Base-by-base conservation (phyloP, 2,888 invertebrate species). In the Drosophila recens region DNA sequence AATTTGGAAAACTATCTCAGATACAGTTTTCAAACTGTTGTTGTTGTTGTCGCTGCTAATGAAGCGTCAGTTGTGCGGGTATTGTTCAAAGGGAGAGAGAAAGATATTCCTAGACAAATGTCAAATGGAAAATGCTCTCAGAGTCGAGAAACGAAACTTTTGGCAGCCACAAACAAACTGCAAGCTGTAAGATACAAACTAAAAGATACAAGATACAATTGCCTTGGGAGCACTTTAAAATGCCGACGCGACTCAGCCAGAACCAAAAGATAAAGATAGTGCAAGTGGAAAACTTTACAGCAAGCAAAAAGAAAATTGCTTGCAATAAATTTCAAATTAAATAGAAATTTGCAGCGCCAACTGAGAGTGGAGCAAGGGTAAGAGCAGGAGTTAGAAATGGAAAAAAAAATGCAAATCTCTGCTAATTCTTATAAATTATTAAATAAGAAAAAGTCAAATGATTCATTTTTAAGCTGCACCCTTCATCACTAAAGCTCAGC, bases 401-500 rank as follows among this genome's bases (percentile, higher is more conserved):
- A 27, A 5, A 27, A 80, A 83, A 80, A 90, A 87, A 87, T 90
- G 90, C 89, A 87, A 90, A 87, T 87, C 87, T 90, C 87, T 79
- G 87, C 90, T 87, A 87, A 87, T 87, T 87, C 87, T 87, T 87
- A 90, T 87, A 87, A 87, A 87, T 87, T 87, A 87, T 87, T 87
- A 81, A 90, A 87, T 87, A 87, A 83, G 90, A 87, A 85, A 89
- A 87, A 90, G 89, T 87, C 79, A 89, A 87, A 87, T 87, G 87
- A 90, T 87, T 87, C 90, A 90, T 89, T 90, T 89, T 90, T 87
- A 87, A 87, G 90, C 87, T 89, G 72, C 89, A 73, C 77, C 89
- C 86, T 90, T 87, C 87, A 90, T 89, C 90, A 89, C 81, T 76
- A 87, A 90, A 90, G 86, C 86, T 83, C 87, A 83, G 84, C 79